Conservation (phyloP, 1,140 invertebrate genomes). For the Drosophila nasuta region DNA sequence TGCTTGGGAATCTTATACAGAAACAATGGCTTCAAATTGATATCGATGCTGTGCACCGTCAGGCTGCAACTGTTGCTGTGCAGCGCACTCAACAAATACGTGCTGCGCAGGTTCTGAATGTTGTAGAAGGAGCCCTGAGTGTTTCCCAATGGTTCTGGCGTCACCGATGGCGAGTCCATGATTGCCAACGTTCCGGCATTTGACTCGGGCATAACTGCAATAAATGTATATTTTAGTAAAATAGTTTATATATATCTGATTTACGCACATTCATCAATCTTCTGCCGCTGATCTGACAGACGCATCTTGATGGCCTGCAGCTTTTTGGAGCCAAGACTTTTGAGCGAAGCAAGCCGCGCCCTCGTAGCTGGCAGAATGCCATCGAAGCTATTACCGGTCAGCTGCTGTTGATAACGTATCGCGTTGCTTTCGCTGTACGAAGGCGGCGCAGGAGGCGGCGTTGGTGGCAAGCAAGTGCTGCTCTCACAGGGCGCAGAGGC, state of each 20-base stretch:
- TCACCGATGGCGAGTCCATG: conserved; percentile 80
- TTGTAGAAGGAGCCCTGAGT: conserved; percentile 80
- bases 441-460: conserved; percentile 60
- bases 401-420: conserved; percentile 69
- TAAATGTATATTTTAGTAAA: not conserved
- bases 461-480: conserved; percentile 2
- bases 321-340: conserved; percentile 89
- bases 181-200: conserved; percentile 73
- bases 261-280: conserved; percentile 82
- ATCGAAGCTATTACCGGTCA: conserved; percentile 61
- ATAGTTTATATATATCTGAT: conserved; percentile 30
- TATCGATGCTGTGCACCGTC: conserved; percentile 87
- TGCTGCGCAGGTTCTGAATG: conserved; percentile 78
- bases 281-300: conserved; percentile 87
- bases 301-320: conserved; percentile 88
- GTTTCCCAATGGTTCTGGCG: conserved; percentile 74
- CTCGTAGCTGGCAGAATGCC: conserved; percentile 85
- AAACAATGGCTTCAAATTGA: conserved; percentile 88
- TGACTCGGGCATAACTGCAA: conserved; percentile 77
- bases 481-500: conserved; percentile 19
- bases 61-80: conserved; percentile 80
- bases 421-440: conserved; percentile 54
- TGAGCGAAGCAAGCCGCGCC: conserved; percentile 88
- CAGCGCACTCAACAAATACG: conserved; percentile 80
- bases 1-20: conserved; percentile 88